A percentile compares a stretch with the other conserved stretches of the same genome.
Evolutionary conservation across 2,888 invertebrate species (phyloP).

Genomic region (Pinctada fucata): DNA sequence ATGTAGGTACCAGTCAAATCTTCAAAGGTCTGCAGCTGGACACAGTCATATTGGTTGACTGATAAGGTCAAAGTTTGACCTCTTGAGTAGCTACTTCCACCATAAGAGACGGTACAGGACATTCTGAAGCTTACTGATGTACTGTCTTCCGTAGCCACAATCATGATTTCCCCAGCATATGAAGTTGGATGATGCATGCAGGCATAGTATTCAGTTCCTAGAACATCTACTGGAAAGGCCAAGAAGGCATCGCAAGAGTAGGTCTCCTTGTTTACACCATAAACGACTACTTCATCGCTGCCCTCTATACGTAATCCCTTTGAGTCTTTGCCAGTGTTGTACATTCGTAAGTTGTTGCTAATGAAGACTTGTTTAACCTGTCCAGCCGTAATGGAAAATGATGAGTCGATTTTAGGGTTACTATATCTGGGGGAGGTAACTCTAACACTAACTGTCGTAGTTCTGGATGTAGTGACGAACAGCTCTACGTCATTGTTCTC

Average conservation of each 20-base stretch:
- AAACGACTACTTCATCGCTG: conserved; percentile 53
- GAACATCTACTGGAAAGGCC: conserved; percentile 51
- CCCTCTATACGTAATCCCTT: conserved; percentile 49
- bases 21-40: conserved; percentile 47
- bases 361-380: conserved; percentile 48
- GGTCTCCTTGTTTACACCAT: conserved; percentile 51
- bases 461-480: conserved; percentile 52
- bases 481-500: conserved; percentile 47
- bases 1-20: conserved; percentile 67
- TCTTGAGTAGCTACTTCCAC: conserved; percentile 36
- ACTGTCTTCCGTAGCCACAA: conserved; percentile 47
- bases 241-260: conserved; percentile 59
- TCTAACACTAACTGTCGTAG: conserved; percentile 46
- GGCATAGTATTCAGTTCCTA: conserved; percentile 54
- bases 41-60: conserved; percentile 45
- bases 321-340: conserved; percentile 41
- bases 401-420: conserved; percentile 43
- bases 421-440: conserved; percentile 51
- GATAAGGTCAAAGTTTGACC: conserved; percentile 30
- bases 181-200: conserved; percentile 49
- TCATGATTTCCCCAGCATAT: conserved; percentile 41
- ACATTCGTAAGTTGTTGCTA: conserved; percentile 39
- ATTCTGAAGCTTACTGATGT: conserved; percentile 41
- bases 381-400: conserved; percentile 49
- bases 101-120: conserved; percentile 36